Conservation (phyloP, 2,888 invertebrate genomes). For the Drosophila sordidula region DNA sequence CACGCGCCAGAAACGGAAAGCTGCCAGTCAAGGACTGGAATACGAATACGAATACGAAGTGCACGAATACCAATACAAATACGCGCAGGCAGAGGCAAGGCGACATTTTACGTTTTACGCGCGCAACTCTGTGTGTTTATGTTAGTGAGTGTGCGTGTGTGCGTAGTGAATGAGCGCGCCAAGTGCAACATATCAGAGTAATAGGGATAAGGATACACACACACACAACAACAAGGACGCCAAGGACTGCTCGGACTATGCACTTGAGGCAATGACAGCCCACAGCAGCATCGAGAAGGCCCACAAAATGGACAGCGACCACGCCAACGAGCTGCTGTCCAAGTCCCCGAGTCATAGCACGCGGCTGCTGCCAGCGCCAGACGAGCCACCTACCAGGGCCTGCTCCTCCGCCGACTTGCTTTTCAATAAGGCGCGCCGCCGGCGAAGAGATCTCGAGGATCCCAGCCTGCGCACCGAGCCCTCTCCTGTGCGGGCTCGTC, state of each 20-base stretch:
- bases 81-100: constrained; percentile 14
- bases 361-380: constrained; percentile 43
- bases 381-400: constrained; percentile 33
- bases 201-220: constrained; percentile 8
- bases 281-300: constrained; percentile 37
- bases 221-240: constrained; percentile 21
- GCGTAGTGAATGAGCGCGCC: constrained; percentile 67
- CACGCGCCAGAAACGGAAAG: constrained; percentile 49
- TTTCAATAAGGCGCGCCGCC: constrained; percentile 66
- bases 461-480: constrained; percentile 7
- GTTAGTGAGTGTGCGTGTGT: constrained; percentile 27
- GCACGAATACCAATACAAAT: constrained; percentile 9
- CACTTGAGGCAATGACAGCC: constrained; percentile 58
- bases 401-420: constrained; percentile 64
- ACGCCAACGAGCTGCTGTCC: constrained; percentile 32
- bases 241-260: constrained; percentile 55
- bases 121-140: constrained; percentile 61
- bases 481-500: neutral
- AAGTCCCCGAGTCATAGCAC: constrained; percentile 14
- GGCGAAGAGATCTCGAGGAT: constrained; percentile 53
- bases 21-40: constrained; percentile 77
- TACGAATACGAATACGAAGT: constrained; percentile 47
- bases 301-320: constrained; percentile 55
- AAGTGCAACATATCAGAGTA: constrained; percentile 72
- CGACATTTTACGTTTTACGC: constrained; percentile 76